Evolutionary conservation across 2,888 invertebrate species (phyloP).

Genomic region (Diabrotica balteata): DNA sequence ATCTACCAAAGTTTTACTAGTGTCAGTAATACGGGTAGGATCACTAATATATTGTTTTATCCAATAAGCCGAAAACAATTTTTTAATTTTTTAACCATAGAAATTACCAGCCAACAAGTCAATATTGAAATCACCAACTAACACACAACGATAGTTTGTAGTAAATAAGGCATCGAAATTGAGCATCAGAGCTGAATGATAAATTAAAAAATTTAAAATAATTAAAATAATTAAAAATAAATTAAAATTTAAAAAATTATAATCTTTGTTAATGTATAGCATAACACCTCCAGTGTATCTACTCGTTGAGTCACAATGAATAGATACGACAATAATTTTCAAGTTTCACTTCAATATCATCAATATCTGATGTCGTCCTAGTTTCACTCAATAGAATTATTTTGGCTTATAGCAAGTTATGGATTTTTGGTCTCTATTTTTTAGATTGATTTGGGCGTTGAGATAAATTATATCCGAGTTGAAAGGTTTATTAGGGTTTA

Average conservation of each 20-base stretch:
- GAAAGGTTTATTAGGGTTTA: slow-evolving; percentile 15
- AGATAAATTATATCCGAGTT: slow-evolving; percentile 18
- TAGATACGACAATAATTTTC: slow-evolving; percentile 6
- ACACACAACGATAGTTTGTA: no score
- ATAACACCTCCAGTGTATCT: neutral
- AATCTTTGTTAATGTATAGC: neutral
- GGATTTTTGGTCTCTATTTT: slow-evolving; percentile 4
- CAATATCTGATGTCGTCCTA: slow-evolving; percentile 20
- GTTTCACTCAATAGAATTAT: slow-evolving; percentile 17
- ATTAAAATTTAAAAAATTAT: no score
- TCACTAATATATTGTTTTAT: no score
- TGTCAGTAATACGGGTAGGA: no score
- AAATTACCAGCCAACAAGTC: no score
- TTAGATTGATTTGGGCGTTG: slow-evolving; percentile 18
- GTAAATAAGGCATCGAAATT: no score
- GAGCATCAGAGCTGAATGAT: slow-evolving; percentile 6
- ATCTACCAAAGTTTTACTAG: no score
- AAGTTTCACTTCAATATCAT: slow-evolving; percentile 15
- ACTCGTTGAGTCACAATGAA: neutral
- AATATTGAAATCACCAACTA: no score
- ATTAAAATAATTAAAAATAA: no score
- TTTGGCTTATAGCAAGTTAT: slow-evolving; percentile 16
- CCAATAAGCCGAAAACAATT: no score
- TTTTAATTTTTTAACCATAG: no score
- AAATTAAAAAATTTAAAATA: neutral